These are phyloP conservation scores for Anthopleura xanthogrammica DNA, from an alignment of 92 coral and sea anemone species.

Conservation along the genomic window DNA sequence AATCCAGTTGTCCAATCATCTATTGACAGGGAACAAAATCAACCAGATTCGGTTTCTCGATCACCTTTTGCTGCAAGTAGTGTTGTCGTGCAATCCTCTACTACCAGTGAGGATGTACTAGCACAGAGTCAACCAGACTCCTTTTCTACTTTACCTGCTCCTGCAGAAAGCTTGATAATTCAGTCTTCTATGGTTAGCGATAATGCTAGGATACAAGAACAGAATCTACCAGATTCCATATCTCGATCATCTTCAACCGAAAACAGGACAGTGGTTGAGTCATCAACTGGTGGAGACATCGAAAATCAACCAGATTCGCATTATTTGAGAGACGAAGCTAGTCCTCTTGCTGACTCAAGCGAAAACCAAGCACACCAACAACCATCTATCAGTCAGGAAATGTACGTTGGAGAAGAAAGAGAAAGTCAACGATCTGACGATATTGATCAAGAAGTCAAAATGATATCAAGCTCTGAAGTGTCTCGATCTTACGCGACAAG, in stretches of 20 bases:
- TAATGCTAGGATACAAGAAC: not conserved
- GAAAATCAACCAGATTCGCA: conserved; percentile 18
- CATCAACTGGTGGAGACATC: not conserved
- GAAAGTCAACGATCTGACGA: conserved; percentile 13
- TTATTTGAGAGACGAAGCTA: not conserved
- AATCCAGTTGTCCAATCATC: not conserved
- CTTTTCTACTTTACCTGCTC: not conserved
- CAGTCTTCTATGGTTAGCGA: not conserved
- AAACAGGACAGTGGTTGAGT: not conserved
- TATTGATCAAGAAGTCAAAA: conserved; percentile 2
- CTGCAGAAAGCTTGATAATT: not conserved
- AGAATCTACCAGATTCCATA: not conserved
- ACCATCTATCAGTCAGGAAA: not conserved
- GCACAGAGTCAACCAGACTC: not conserved
- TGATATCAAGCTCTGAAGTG: conserved; percentile 25
- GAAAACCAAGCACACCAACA: conserved; percentile 7
- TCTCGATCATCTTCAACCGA: not conserved
- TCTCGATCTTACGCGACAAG: conserved; percentile 1
- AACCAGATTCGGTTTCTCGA: conserved; percentile 11
- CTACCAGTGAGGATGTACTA: not conserved
- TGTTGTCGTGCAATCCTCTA: not conserved
- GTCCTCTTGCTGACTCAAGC: conserved; percentile 29
- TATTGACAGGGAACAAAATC: not conserved
- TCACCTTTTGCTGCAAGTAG: not conserved
- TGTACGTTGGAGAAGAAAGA: conserved; percentile 12